Evolutionary conservation across 1,140 invertebrate species (phyloP).

Genomic region (Tachypleus tridentatus): DNA sequence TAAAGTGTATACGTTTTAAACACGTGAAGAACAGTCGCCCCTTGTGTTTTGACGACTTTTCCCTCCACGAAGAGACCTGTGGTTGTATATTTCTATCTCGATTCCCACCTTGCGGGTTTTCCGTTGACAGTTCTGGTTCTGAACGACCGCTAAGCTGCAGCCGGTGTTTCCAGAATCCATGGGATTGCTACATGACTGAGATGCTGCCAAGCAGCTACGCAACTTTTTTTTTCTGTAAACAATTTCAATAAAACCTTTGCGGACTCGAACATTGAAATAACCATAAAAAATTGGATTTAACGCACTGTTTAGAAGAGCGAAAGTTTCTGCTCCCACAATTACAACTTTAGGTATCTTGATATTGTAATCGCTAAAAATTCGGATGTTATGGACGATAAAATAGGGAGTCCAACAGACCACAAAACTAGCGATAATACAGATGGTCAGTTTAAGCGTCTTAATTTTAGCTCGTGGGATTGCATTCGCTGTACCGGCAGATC

Average conservation of each 20-base stretch:
- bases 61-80: no score
- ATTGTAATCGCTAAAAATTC: slow-evolving; percentile 35
- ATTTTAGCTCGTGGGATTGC: slow-evolving; percentile 32
- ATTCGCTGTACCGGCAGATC: slow-evolving; percentile 21
- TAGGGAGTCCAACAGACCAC: slow-evolving; percentile 39
- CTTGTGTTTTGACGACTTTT: no score
- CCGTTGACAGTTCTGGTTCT: no score
- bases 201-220: slow-evolving; percentile 1
- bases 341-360: slow-evolving; percentile 30
- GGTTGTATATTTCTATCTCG: no score
- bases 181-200: no score
- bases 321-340: slow-evolving; percentile 33
- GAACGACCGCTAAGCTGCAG: no score
- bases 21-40: no score
- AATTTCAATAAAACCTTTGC: slow-evolving; percentile 18
- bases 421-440: slow-evolving; percentile 36
- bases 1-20: no score
- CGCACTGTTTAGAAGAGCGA: slow-evolving; percentile 36
- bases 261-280: slow-evolving; percentile 33
- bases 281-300: slow-evolving; percentile 38
- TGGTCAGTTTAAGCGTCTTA: slow-evolving; percentile 35
- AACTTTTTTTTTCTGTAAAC: slow-evolving; percentile 14
- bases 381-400: slow-evolving; percentile 33
- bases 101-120: no score
- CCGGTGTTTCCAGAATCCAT: no score